phyloP scores from a whole-genome alignment of 1,140 invertebrate genomes.

The Bilobella aurantiaca region DNA sequence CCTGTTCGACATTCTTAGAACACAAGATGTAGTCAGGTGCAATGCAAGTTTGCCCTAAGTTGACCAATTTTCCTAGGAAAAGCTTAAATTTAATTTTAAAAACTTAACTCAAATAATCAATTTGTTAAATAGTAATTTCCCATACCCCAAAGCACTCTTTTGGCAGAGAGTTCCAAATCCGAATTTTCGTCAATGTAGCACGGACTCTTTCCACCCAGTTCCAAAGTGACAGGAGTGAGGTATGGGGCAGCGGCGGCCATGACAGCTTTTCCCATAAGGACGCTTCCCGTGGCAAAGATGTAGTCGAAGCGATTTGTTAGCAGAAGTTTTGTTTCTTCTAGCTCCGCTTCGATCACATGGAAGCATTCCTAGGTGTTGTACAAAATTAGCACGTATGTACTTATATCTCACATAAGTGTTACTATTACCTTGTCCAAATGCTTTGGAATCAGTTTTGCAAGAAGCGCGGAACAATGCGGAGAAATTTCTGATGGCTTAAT shows the following conservation, averaged over 20 bases:
- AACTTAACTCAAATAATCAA: background rate
- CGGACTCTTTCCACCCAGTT: constrained; percentile 25
- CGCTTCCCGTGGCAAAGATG: constrained; percentile 90
- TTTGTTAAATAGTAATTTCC: background rate
- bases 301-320: constrained; percentile 88
- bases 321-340: constrained; percentile 70
- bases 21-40: constrained; percentile 53
- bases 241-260: constrained; percentile 50
- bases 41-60: constrained; percentile 42
- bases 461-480: constrained; percentile 56
- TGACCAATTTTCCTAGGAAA: background rate
- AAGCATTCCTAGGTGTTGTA: constrained; percentile 50
- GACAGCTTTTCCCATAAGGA: constrained; percentile 48
- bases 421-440: constrained; percentile 62
- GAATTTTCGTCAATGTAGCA: constrained; percentile 37
- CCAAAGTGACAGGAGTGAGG: constrained; percentile 47
- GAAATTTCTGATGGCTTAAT: constrained; percentile 91
- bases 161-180: constrained; percentile 24
- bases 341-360: constrained; percentile 61
- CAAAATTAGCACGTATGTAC: too few species aligned
- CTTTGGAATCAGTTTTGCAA: constrained; percentile 70
- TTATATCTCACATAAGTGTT: too few species aligned
- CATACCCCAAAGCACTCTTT: constrained; percentile 50
- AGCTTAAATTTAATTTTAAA: background rate
- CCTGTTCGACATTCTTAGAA: constrained; percentile 38